Percentiles rank a stretch among this genome's conserved stretches.
phyloP scores from a whole-genome alignment of 2,888 invertebrate species.

The Polyploca ridens region DNA sequence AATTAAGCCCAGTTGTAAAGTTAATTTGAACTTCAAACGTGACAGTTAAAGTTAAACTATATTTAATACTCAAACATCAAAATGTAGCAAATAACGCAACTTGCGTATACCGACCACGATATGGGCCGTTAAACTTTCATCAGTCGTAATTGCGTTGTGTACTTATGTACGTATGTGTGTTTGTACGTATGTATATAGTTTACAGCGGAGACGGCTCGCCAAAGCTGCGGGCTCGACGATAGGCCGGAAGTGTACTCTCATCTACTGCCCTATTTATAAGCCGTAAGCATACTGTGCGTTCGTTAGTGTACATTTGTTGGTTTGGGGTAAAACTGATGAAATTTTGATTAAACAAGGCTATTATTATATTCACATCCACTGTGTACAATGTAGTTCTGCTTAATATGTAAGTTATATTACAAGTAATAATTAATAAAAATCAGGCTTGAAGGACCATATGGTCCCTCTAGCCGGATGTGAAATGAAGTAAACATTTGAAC shows the following conservation, averaged over 20 bases:
- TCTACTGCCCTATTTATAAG: constrained; percentile 72
- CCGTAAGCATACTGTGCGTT: constrained; percentile 34
- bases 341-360: constrained; percentile 25
- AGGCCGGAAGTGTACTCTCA: constrained; percentile 68
- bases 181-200: constrained; percentile 23
- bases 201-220: constrained; percentile 48
- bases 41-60: neutral
- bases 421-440: neutral
- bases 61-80: constrained; percentile 19
- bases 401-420: too few relatives aligned
- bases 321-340: constrained; percentile 30
- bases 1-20: too few relatives aligned
- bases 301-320: constrained; percentile 33
- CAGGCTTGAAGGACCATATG: constrained; percentile 13
- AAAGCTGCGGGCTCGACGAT: constrained; percentile 54
- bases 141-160: constrained; percentile 42
- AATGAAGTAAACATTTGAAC: neutral
- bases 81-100: constrained; percentile 14
- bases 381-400: too few relatives aligned
- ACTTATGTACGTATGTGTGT: constrained; percentile 23
- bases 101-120: constrained; percentile 17
- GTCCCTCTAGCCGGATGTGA: constrained; percentile 17
- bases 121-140: constrained; percentile 47
- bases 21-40: constrained; percentile 2
- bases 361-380: constrained; percentile 18